Base-by-base conservation (phyloP, 2,888 invertebrate genomes). In the Scaeva pyrastri region DNA sequence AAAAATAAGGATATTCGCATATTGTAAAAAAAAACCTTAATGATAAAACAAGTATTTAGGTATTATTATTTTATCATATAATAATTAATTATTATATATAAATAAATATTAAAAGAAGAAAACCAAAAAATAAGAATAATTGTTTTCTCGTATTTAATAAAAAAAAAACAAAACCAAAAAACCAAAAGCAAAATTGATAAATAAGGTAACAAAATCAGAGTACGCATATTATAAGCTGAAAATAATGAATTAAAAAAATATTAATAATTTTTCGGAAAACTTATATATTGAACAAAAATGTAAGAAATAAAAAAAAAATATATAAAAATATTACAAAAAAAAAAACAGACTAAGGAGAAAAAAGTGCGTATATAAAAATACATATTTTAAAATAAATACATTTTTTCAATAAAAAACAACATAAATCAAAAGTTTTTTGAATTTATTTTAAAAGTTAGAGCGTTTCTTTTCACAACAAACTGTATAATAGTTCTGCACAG, bases 331-430 rank as follows among this genome's bases (percentile, higher is more conserved):
- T 39, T 55, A 31, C 31, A 39, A 56, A 77, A 58, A 80, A 84
- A 72, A 50, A 79, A 70, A 87, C 77, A 88, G 76, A 84, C 88
- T 81, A 79, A 82, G 79, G 73, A 79, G 82, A 74, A 70, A 70
- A 86, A 77, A 77, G 81, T 86, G 86, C 83, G 73, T 84, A 77
- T 81, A 88, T 83, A 72, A 82, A 80, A 88, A 84, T 73, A 88
- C 88, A 88, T 88, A 88, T 88, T 88, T 88, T 88, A 88, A 88
- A 88, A 88, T 81, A 87, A 88, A 84, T 79, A 83, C 74, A 88
- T 88, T 88, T 88, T 88, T 88, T 88, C 88, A 88, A 87, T 88
- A 88, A 88, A 88, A 88, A 82, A 83, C 73, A 81, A 77, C 68
- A 81, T 82, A 81, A 82, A 74, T 60, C 45, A 64, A 70, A 58